A percentile compares a stretch with the other conserved stretches of the same genome.
These are phyloP conservation scores for Turritopsis dohrnii DNA, from an alignment of 30 jellyfish, hydroid and myxozoan species.

Conservation along the genomic window DNA sequence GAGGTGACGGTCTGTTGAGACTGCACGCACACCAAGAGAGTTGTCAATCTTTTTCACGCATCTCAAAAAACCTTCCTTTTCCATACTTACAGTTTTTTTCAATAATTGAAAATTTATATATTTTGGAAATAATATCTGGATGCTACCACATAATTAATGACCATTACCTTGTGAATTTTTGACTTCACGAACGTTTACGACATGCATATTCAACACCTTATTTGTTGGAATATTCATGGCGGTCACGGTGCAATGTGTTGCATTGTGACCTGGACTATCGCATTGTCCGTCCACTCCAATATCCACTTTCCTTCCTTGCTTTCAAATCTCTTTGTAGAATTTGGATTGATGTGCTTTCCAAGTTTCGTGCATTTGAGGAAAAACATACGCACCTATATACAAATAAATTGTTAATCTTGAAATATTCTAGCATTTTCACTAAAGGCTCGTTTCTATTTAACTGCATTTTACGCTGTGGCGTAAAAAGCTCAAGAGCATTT, in stretches of 20 bases:
- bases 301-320: not conserved
- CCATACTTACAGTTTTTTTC: not conserved
- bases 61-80: not conserved
- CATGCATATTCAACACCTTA: not conserved
- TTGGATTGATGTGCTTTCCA: not conserved
- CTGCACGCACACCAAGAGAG: not conserved
- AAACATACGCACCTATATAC: not conserved
- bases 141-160: not conserved
- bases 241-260: not conserved
- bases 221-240: not conserved
- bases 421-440: too few species aligned
- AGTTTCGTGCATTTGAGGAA: not conserved
- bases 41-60: not conserved
- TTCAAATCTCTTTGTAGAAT: not conserved
- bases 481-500: too few species aligned
- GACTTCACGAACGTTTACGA: not conserved
- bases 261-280: not conserved
- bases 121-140: not conserved
- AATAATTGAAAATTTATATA: too few species aligned
- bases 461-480: too few species aligned
- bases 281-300: not conserved
- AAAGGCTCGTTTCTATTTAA: too few species aligned
- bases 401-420: too few species aligned
- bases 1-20: not conserved
- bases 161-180: not conserved